phyloP scores from a whole-genome alignment of 2,888 invertebrate species.

The Rhagonycha lutea region DNA sequence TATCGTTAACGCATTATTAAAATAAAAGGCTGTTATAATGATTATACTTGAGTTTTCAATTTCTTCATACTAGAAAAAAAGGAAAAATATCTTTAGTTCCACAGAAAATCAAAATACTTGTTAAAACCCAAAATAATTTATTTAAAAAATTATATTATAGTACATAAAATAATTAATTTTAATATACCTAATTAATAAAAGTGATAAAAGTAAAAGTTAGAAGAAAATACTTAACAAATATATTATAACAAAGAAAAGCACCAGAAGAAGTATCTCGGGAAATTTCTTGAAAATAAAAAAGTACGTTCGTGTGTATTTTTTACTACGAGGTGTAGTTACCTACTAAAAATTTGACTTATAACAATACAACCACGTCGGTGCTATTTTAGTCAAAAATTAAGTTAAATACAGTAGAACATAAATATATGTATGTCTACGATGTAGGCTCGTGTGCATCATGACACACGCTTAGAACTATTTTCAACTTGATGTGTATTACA shows the following conservation, averaged over 20 bases:
- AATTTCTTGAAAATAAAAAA: background rate
- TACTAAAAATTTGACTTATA: background rate
- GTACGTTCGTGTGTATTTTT: background rate
- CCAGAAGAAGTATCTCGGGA: background rate
- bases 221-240: background rate
- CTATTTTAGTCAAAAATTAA: constrained; percentile 8
- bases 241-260: background rate
- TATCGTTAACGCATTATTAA: constrained; percentile 46
- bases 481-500: constrained; percentile 61
- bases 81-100: background rate
- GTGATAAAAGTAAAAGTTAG: background rate
- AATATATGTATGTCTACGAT: background rate
- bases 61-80: constrained; percentile 4
- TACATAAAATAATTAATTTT: background rate
- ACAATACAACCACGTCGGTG: background rate
- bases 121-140: background rate
- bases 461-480: constrained; percentile 61
- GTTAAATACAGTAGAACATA: constrained; percentile 5
- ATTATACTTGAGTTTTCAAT: constrained; percentile 43
- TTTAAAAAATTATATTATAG: background rate
- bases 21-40: constrained; percentile 52
- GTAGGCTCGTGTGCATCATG: constrained; percentile 59
- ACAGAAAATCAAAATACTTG: background rate
- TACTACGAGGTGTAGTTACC: background rate
- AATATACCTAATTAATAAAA: background rate